phyloP scores from a whole-genome alignment of 2,888 invertebrate species.

The Acrobasis suavella region DNA sequence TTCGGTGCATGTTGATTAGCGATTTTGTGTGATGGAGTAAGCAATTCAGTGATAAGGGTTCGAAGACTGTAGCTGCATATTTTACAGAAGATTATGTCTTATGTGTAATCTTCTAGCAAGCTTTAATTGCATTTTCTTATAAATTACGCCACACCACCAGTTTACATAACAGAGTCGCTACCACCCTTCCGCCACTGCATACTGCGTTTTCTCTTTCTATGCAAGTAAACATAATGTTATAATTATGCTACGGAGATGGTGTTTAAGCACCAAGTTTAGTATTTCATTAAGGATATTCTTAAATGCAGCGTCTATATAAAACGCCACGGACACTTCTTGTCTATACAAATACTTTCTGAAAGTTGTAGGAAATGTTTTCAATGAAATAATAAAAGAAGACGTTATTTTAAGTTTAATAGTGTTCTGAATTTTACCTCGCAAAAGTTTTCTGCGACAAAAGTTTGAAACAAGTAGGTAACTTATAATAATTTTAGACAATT shows the following conservation, averaged over 20 bases:
- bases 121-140: neutral
- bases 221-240: slow-evolving; percentile 40
- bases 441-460: too few relatives aligned
- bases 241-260: slow-evolving; percentile 19
- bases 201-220: slow-evolving; percentile 53
- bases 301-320: neutral
- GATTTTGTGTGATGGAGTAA: neutral
- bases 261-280: neutral
- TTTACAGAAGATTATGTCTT: too few relatives aligned
- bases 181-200: slow-evolving; percentile 45
- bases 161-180: slow-evolving; percentile 41
- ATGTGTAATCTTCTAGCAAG: neutral
- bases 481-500: too few relatives aligned
- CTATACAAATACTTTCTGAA: neutral
- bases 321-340: neutral
- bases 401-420: too few relatives aligned
- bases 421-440: too few relatives aligned
- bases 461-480: too few relatives aligned
- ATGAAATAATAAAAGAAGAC: neutral
- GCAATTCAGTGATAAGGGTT: neutral
- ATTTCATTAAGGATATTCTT: slow-evolving; percentile 4
- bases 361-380: neutral
- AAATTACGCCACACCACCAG: slow-evolving; percentile 25
- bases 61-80: too few relatives aligned
- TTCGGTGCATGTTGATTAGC: slow-evolving; percentile 22